Evolutionary conservation across 2,797 vertebrate species (phyloP).

Genomic region (Sarcophilus harrisii): DNA sequence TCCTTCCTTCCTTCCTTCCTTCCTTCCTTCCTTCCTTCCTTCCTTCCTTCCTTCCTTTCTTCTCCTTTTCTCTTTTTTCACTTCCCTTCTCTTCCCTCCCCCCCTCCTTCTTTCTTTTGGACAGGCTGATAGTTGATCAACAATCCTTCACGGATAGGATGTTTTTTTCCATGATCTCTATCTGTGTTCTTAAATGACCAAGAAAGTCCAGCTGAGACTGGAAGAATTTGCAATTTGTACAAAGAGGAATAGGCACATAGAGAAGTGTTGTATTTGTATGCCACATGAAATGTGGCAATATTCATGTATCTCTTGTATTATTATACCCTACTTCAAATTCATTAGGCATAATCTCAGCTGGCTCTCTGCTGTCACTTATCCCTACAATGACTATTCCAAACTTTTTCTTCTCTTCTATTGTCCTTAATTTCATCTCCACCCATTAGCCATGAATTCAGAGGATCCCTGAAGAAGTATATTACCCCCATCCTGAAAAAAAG

Average conservation of each 20-base stretch:
- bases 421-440: background rate
- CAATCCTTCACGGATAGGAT: background rate
- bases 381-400: background rate
- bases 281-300: background rate
- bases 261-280: background rate
- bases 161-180: conserved; percentile 8
- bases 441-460: background rate
- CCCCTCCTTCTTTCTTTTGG: background rate
- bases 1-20: no score
- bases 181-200: background rate
- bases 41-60: no score
- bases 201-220: background rate
- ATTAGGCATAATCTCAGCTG: background rate
- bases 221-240: background rate
- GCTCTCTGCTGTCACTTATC: background rate
- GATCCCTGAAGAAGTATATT: background rate
- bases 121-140: background rate
- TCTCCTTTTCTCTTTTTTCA: background rate
- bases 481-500: background rate
- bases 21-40: no score
- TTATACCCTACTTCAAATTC: background rate
- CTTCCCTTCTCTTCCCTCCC: background rate
- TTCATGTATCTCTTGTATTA: background rate
- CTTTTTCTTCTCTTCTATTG: background rate
- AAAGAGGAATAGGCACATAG: background rate